Conservation (phyloP, 2,888 invertebrate species). For the Philaethria dido region DNA sequence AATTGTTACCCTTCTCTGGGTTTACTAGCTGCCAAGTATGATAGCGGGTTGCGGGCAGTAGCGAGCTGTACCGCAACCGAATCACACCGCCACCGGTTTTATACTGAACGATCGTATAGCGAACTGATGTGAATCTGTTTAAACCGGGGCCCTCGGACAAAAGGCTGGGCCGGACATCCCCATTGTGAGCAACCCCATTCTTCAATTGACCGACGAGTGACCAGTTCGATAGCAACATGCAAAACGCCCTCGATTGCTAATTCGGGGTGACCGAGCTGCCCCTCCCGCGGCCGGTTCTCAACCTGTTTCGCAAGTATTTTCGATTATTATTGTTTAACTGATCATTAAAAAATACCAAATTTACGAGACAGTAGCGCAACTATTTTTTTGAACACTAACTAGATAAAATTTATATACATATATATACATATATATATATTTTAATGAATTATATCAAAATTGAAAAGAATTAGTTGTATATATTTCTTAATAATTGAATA, state of each 20-base stretch:
- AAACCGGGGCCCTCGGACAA: constrained; percentile 50
- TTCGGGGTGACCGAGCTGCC: constrained; percentile 72
- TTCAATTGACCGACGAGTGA: constrained; percentile 66
- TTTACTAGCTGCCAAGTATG: constrained; percentile 55
- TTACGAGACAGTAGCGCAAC: no score
- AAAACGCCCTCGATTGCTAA: constrained; percentile 73
- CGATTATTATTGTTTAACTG: constrained; percentile 58
- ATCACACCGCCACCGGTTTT: constrained; percentile 71
- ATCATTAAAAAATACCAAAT: constrained; percentile 41
- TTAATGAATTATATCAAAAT: no score
- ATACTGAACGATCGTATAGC: constrained; percentile 51
- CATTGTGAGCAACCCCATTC: constrained; percentile 72
- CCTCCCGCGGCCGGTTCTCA: constrained; percentile 66
- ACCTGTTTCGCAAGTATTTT: constrained; percentile 77
- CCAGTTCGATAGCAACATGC: constrained; percentile 72
- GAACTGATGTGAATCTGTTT: constrained; percentile 60
- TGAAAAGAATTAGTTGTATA: no score
- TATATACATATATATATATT: no score
- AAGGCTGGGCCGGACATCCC: constrained; percentile 66
- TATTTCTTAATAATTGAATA: no score
- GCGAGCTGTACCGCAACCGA: constrained; percentile 74
- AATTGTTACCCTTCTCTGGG: constrained; percentile 78
- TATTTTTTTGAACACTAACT: no score
- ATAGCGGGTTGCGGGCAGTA: constrained; percentile 59
- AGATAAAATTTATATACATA: no score